phyloP scores from a whole-genome alignment of 2,113 vertebrate species.

The Alces alces region DNA sequence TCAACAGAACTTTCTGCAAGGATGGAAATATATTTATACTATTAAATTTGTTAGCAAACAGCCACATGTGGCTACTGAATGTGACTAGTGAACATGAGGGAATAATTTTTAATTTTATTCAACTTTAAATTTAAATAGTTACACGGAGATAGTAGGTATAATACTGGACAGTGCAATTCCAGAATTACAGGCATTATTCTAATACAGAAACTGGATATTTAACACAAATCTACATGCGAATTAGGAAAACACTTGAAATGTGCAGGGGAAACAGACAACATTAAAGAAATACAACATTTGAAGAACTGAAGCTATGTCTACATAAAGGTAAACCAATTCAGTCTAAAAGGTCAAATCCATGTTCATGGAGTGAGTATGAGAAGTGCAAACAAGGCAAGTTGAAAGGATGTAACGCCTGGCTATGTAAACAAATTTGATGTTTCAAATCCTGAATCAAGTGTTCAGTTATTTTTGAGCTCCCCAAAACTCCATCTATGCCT shows the following conservation, averaged over 20 bases:
- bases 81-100: background rate
- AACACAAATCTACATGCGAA: background rate
- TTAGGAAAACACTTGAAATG: background rate
- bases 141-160: background rate
- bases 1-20: background rate
- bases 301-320: background rate
- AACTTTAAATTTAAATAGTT: background rate
- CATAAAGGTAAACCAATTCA: background rate
- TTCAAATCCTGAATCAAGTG: slow-evolving; percentile 12
- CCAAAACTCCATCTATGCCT: background rate
- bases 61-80: background rate
- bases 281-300: slow-evolving; percentile 16
- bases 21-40: background rate
- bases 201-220: background rate
- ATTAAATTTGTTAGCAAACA: background rate
- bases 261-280: background rate
- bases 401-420: background rate
- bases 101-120: background rate
- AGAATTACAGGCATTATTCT: background rate
- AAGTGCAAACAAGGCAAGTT: background rate
- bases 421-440: background rate
- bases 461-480: background rate
- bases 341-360: background rate
- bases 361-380: background rate
- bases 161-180: background rate